A percentile compares a stretch with the other conserved stretches of the same genome.
Evolutionary conservation across 2,113 vertebrate species (phyloP).

Genomic region (Rhinopomastus cyanomelas): DNA sequence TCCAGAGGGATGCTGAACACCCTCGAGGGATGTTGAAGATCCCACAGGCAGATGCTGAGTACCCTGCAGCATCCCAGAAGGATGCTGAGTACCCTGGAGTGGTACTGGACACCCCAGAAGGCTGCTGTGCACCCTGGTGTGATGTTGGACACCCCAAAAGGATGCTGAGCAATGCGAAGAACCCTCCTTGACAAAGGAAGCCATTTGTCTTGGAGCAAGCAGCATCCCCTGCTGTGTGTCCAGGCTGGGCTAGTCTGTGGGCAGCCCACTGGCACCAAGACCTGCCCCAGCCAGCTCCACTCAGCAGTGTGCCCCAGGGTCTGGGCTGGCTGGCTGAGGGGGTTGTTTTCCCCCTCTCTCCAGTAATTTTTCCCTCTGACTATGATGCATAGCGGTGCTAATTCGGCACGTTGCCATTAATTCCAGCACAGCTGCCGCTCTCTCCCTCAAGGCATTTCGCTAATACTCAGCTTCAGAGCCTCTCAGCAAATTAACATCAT

Average conservation of each 20-base stretch:
- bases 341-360: conserved; percentile 46
- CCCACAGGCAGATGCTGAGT: background rate
- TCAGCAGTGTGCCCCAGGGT: background rate
- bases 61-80: background rate
- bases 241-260: fast-evolving
- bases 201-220: fast-evolving
- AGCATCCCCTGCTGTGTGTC: fast-evolving
- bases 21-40: fast-evolving
- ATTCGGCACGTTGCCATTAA: conserved; percentile 89
- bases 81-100: background rate
- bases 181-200: background rate
- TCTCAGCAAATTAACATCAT: conserved; percentile 92
- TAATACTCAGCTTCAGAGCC: conserved; percentile 89
- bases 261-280: fast-evolving
- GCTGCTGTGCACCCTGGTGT: background rate
- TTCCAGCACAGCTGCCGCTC: conserved; percentile 90
- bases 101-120: background rate
- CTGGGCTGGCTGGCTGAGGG: background rate
- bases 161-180: background rate
- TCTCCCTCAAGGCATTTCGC: conserved; percentile 87
- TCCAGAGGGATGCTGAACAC: background rate
- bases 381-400: conserved; percentile 87
- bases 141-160: background rate
- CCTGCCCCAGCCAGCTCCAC: fast-evolving
- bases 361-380: conserved; percentile 76